Conservation (phyloP, 2,113 vertebrate genomes). For the Pterocles orientalis region DNA sequence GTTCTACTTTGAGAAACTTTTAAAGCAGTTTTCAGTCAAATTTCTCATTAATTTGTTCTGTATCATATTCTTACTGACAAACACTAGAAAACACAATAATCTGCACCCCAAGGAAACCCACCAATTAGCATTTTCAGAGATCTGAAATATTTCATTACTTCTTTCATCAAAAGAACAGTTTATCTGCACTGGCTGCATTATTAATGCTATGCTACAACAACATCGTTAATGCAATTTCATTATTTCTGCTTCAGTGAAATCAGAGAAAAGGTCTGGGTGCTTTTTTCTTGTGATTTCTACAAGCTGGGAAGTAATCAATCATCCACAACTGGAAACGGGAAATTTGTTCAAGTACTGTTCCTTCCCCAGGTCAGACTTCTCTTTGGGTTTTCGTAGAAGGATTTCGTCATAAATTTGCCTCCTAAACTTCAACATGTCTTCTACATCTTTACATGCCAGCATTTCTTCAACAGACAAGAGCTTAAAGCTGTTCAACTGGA, state of each 20-base stretch:
- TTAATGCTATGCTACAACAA: not conserved
- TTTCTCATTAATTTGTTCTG: not conserved
- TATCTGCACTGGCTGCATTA: constrained; percentile 29
- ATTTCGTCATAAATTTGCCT: constrained; percentile 81
- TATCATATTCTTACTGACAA: not conserved
- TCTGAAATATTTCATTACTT: constrained; percentile 26
- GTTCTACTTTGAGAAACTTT: not conserved
- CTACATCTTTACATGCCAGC: constrained; percentile 83
- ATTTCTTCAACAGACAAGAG: constrained; percentile 88
- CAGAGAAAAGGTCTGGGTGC: not conserved
- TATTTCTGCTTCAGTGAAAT: constrained; percentile 31
- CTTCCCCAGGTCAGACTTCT: constrained; percentile 19
- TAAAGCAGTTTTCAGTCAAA: not conserved
- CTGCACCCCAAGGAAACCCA: not conserved
- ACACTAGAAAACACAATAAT: not conserved
- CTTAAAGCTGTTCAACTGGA: constrained; percentile 50
- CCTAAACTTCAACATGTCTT: constrained; percentile 87
- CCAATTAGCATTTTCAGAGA: not conserved
- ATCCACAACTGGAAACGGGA: not conserved
- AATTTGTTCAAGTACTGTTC: not conserved
- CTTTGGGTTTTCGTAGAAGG: constrained; percentile 18
- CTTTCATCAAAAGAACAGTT: constrained; percentile 6
- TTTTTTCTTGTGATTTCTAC: not conserved
- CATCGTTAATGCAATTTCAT: not conserved
- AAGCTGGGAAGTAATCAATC: not conserved